Evolutionary conservation across 2,888 invertebrate species (phyloP).

Genomic region (Trichopoda pennipes): DNA sequence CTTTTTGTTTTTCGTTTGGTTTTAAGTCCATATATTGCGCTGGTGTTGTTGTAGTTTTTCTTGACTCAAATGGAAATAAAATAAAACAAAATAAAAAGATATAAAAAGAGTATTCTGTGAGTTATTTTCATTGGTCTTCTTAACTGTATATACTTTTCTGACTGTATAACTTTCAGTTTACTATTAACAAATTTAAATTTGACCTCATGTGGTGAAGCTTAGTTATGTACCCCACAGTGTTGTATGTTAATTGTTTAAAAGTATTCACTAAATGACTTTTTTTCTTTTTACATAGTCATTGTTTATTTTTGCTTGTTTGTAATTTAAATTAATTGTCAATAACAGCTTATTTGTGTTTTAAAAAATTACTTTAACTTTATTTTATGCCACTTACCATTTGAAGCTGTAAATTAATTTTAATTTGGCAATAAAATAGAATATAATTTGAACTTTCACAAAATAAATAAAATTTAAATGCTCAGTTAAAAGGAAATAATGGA

Average conservation of each 20-base stretch:
- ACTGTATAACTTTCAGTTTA: constrained; percentile 5
- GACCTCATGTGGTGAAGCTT: constrained; percentile 38
- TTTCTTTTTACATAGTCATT: constrained; percentile 3
- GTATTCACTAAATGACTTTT: constrained; percentile 57
- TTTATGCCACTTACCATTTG: constrained; percentile 45
- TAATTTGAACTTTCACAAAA: constrained; percentile 15
- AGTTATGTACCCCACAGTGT: background rate
- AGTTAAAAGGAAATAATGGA: no score
- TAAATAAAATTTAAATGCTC: background rate
- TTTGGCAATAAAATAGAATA: constrained; percentile 39
- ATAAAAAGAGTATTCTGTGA: constrained; percentile 27
- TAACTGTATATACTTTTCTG: background rate
- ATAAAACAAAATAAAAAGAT: constrained; percentile 15
- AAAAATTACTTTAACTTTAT: constrained; percentile 24
- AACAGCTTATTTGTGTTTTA: constrained; percentile 15
- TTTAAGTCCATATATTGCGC: constrained; percentile 12
- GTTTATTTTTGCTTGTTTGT: constrained; percentile 1
- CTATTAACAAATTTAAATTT: constrained; percentile 7
- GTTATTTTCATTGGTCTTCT: constrained; percentile 33
- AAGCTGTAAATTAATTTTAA: constrained; percentile 51
- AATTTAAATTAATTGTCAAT: constrained; percentile 61
- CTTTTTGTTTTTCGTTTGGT: constrained; percentile 41
- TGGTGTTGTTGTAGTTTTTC: constrained; percentile 6
- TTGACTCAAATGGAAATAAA: constrained; percentile 24
- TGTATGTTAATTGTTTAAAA: constrained; percentile 47